phyloP scores from a whole-genome alignment of 2,888 invertebrate species.

The Dicranocentrus wangi region DNA sequence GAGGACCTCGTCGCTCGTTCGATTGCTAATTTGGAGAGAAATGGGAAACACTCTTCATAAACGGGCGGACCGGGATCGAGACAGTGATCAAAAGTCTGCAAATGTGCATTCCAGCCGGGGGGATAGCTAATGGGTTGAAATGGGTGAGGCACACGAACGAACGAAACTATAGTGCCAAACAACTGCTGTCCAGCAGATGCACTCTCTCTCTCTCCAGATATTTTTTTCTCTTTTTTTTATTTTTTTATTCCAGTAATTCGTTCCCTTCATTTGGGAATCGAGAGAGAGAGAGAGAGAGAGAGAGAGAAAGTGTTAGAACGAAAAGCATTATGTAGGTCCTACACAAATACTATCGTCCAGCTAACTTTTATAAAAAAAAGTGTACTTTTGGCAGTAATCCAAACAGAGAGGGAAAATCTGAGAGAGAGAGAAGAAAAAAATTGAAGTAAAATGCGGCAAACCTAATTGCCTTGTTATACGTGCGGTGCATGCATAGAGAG shows the following conservation, averaged over 20 bases:
- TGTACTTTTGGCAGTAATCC: conserved; percentile 63
- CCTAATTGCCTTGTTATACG: conserved; percentile 69
- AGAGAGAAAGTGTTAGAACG: conserved; percentile 55
- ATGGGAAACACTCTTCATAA: conserved; percentile 31
- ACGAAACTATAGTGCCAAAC: no score
- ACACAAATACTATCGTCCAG: conserved; percentile 20
- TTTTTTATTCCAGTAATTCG: not conserved
- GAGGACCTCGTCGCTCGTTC: no score
- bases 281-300: no score
- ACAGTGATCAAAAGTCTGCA: not conserved
- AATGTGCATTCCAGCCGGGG: not conserved
- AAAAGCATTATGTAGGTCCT: conserved; percentile 53
- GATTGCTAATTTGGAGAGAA: conserved; percentile 59
- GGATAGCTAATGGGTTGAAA: conserved; percentile 23
- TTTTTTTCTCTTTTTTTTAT: not conserved
- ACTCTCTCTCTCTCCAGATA: not conserved
- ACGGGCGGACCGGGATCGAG: not conserved
- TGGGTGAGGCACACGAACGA: no score
- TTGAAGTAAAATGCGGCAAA: conserved; percentile 62
- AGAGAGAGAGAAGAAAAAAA: conserved; percentile 27
- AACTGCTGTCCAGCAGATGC: not conserved
- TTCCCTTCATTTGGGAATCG: not conserved
- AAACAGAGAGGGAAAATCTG: conserved; percentile 52
- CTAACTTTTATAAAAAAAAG: conserved; percentile 50
- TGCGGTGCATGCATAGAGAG: conserved; percentile 63